Evolutionary conservation across 30 jellyfish, hydroid and myxozoan species (phyloP), one percentile per base, ranked within the genome.

Genomic region (Turritopsis dohrnii): DNA sequence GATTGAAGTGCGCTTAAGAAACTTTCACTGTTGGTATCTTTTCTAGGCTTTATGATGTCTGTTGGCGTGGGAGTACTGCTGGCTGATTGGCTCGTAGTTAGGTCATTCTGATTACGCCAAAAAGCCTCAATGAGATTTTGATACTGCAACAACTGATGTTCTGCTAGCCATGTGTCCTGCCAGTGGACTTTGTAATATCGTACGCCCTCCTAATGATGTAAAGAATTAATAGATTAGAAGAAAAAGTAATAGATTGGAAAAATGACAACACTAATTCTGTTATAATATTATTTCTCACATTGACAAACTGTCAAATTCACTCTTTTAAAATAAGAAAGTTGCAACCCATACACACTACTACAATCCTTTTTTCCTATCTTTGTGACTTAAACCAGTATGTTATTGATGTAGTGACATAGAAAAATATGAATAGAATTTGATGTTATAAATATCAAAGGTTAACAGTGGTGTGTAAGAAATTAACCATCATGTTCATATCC

Each of bases 141-240:
- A 65, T 80, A 65, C 65, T 80, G 87, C 25, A 53, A 25, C 79
- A 80, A 65, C 83, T 80, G 87, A 13, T 41, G 87, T 53, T 80
- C 87, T 53, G 87, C 82, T 65, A 80, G 65, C 87, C 87, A 80
- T 71, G 83, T 26, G 41, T 66, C 65, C 16, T 80, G 83, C 87
- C 87, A 80, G 26, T 53, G 54, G 1, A 80, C 87, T 80, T 53
- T 80, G 82, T 80, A 80, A 21, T 80, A 80, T 16, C 87, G 76
- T 16, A 53, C 65, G 4, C 87, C 87, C 16, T 80, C 87, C 87
- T 80, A 65, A n/a, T n/a, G n/a, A n/a, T n/a, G n/a, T n/a, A n/a
- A n/a, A n/a, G n/a, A n/a, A 31, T 41, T 65, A 80, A 24, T 0
- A 79, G 77, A 8, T 66, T 1, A 8, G 76, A 66, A 66, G 17